Evolutionary conservation across 1,140 invertebrate genomes (phyloP).

Genomic region (Theocolax elegans): DNA sequence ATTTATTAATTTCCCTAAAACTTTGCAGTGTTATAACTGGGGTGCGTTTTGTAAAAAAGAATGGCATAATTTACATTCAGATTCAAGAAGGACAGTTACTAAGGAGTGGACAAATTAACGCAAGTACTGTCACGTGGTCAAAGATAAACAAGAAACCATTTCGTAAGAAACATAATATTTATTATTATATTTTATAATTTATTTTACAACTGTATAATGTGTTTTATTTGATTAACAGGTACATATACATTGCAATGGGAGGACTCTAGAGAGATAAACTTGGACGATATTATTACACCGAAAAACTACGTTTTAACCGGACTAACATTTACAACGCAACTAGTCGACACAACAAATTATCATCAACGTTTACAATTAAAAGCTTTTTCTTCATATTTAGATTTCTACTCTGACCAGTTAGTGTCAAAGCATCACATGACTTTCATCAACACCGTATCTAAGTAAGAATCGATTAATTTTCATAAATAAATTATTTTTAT

Average conservation of each 20-base stretch:
- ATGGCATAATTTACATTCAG: background rate
- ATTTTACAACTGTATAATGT: no score
- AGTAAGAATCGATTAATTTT: no score
- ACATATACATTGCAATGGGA: background rate
- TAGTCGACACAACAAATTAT: background rate
- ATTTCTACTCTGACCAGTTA: no score
- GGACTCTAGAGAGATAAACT: background rate
- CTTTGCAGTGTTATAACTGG: conserved; percentile 4
- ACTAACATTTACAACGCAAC: background rate
- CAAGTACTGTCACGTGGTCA: background rate
- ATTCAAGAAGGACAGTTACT: background rate
- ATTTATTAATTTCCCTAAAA: no score
- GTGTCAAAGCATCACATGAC: no score
- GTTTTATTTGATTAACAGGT: background rate
- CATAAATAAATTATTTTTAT: no score
- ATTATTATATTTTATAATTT: no score
- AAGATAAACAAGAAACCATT: background rate
- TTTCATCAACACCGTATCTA: no score
- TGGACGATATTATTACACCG: background rate
- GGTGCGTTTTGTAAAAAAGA: background rate
- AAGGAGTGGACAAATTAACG: background rate
- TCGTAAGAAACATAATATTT: no score
- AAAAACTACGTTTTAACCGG: background rate
- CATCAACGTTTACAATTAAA: background rate
- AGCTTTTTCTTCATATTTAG: background rate